Conservation (phyloP, 2,113 vertebrate genomes). For the Brachionichthys hirsutus region DNA sequence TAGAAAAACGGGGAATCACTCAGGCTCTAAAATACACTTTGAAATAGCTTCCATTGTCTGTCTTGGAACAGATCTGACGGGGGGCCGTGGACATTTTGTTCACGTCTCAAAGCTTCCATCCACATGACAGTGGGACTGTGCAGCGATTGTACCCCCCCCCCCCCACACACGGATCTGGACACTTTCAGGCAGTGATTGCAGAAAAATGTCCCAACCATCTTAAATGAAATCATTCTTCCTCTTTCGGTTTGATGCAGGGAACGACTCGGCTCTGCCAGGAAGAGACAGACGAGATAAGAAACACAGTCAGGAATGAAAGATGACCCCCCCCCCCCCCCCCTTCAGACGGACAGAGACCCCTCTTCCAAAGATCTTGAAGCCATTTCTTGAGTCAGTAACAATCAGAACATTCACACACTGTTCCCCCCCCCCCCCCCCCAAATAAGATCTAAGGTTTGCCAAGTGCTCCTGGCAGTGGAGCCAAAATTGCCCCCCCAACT, state of each 20-base stretch:
- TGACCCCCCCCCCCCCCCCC: slow-evolving; percentile 39
- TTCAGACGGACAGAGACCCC: too few relatives aligned
- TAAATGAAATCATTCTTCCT: slow-evolving; percentile 65
- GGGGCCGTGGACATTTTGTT: slow-evolving; percentile 60
- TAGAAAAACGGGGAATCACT: too few relatives aligned
- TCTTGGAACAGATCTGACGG: slow-evolving; percentile 57
- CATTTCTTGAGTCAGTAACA: slow-evolving; percentile 54
- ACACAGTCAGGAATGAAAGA: slow-evolving; percentile 53
- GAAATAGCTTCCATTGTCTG: slow-evolving; percentile 56
- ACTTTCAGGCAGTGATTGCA: slow-evolving; percentile 51
- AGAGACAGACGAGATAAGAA: slow-evolving; percentile 51
- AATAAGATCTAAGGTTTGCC: slow-evolving; percentile 45
- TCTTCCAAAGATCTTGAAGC: slow-evolving; percentile 22
- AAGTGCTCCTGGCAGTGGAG: slow-evolving; percentile 41
- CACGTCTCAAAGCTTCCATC: slow-evolving; percentile 48
- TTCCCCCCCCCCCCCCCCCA: slow-evolving; percentile 55
- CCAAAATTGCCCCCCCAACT: slow-evolving; percentile 20
- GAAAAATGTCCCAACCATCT: slow-evolving; percentile 47
- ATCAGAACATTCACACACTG: slow-evolving; percentile 64
- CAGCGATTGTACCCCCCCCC: slow-evolving; percentile 40
- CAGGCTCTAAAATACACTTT: slow-evolving; percentile 6
- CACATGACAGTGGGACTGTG: slow-evolving; percentile 63
- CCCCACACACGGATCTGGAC: slow-evolving; percentile 31
- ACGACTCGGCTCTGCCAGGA: slow-evolving; percentile 55
- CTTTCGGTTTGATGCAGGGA: slow-evolving; percentile 48